phyloP scores from a whole-genome alignment of 2,113 vertebrate genomes.

The Gobius niger region DNA sequence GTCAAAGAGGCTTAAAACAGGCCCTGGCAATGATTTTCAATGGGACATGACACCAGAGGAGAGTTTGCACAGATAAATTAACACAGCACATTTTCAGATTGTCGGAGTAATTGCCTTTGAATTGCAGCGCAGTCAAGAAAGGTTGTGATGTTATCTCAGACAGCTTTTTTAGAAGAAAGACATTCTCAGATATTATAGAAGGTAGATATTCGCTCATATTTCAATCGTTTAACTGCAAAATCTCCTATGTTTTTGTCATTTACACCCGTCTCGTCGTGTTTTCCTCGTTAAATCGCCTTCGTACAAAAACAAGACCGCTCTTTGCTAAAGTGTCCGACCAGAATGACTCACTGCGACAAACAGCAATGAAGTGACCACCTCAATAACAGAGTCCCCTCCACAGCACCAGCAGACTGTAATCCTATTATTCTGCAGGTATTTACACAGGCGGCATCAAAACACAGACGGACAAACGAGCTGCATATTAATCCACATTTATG shows the following conservation, averaged over 20 bases:
- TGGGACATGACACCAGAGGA: background rate
- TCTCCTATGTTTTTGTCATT: background rate
- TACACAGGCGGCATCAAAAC: slow-evolving; percentile 9
- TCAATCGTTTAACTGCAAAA: too few species aligned
- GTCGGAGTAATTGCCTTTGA: background rate
- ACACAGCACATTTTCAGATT: background rate
- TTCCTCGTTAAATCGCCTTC: background rate
- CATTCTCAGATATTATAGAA: too few species aligned
- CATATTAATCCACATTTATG: slow-evolving; percentile 9
- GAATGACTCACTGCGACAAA: slow-evolving; percentile 28
- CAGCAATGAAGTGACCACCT: slow-evolving; percentile 29
- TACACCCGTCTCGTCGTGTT: background rate
- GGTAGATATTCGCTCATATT: too few species aligned
- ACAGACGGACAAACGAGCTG: slow-evolving; percentile 15
- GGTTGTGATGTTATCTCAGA: background rate
- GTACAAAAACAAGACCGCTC: background rate
- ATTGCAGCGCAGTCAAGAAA: background rate
- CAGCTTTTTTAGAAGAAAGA: too few species aligned
- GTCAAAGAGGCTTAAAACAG: slow-evolving; percentile 1
- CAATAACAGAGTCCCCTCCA: slow-evolving; percentile 36
- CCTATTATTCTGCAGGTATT: slow-evolving; percentile 31
- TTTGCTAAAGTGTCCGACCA: background rate
- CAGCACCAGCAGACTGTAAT: slow-evolving; percentile 41
- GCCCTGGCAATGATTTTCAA: slow-evolving; percentile 8
- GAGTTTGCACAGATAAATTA: background rate